Conservation (phyloP, 2,888 invertebrate species). For the Stenchaetothrips biformis region DNA sequence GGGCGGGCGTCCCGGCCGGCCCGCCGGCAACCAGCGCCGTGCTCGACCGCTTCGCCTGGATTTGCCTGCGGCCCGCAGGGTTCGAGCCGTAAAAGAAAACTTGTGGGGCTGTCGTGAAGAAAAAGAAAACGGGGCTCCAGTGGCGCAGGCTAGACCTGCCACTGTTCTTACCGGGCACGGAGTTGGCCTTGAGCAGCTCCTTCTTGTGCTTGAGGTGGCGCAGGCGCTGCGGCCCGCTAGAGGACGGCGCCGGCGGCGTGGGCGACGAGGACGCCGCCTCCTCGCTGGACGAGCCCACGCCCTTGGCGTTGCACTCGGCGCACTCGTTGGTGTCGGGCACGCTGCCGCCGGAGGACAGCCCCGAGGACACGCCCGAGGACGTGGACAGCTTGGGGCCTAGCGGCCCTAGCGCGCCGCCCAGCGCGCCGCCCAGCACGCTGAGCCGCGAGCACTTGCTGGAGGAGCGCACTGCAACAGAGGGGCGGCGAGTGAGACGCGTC, state of each 20-base stretch:
- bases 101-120: too few relatives aligned
- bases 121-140: too few relatives aligned
- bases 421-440: conserved; percentile 19
- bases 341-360: conserved; percentile 28
- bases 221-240: not conserved
- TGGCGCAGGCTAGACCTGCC: too few relatives aligned
- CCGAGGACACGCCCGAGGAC: conserved; percentile 34
- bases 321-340: not conserved
- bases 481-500: not conserved
- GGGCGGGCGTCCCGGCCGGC: too few relatives aligned
- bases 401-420: not conserved
- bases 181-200: conserved; percentile 41
- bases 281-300: not conserved
- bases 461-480: conserved; percentile 41
- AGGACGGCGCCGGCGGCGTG: not conserved
- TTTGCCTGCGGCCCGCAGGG: too few relatives aligned
- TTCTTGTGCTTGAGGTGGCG: conserved; percentile 41
- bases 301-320: not conserved
- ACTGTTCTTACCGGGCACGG: conserved; percentile 31
- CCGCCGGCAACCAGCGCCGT: too few relatives aligned
- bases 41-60: too few relatives aligned
- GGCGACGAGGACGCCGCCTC: not conserved
- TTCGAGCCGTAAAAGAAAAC: too few relatives aligned
- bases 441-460: conserved; percentile 40
- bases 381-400: conserved; percentile 32